Evolutionary conservation across 2,888 invertebrate species (phyloP).

Genomic region (Eupithecia tripunctaria): DNA sequence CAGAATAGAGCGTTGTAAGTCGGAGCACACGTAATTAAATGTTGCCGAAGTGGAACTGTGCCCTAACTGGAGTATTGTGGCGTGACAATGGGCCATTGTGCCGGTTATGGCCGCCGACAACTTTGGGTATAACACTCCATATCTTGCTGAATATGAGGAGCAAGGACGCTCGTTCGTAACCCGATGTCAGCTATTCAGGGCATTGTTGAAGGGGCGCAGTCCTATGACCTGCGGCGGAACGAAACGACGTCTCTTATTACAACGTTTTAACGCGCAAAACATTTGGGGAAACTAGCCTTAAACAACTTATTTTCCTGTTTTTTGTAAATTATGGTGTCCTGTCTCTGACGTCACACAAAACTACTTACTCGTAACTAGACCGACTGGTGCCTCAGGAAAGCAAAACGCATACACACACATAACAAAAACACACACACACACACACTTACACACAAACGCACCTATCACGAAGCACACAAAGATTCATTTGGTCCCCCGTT

Average conservation of each 20-base stretch:
- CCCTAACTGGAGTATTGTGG: slow-evolving; percentile 29
- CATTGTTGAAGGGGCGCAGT: not conserved
- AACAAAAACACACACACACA: too few species aligned
- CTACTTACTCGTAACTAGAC: too few species aligned
- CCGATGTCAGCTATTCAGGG: slow-evolving; percentile 2
- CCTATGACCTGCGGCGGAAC: not conserved
- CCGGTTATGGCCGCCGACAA: slow-evolving; percentile 24
- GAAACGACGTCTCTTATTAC: not conserved
- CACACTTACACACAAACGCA: too few species aligned
- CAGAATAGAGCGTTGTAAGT: slow-evolving; percentile 31
- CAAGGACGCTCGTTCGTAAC: slow-evolving; percentile 11
- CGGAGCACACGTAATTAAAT: slow-evolving; percentile 29
- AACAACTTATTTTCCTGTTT: too few species aligned
- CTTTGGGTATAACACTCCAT: slow-evolving; percentile 32
- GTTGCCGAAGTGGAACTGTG: slow-evolving; percentile 27
- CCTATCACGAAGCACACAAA: too few species aligned
- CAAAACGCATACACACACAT: too few species aligned
- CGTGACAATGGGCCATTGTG: slow-evolving; percentile 37
- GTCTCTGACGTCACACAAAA: too few species aligned
- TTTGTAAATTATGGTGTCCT: too few species aligned
- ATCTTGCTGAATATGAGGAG: slow-evolving; percentile 16
- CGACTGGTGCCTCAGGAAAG: too few species aligned
- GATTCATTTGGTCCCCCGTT: too few species aligned
- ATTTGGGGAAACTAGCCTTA: not conserved
- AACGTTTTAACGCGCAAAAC: not conserved